Evolutionary conservation across 2,113 vertebrate genomes (phyloP).

Genomic region (Cyanistes caeruleus): DNA sequence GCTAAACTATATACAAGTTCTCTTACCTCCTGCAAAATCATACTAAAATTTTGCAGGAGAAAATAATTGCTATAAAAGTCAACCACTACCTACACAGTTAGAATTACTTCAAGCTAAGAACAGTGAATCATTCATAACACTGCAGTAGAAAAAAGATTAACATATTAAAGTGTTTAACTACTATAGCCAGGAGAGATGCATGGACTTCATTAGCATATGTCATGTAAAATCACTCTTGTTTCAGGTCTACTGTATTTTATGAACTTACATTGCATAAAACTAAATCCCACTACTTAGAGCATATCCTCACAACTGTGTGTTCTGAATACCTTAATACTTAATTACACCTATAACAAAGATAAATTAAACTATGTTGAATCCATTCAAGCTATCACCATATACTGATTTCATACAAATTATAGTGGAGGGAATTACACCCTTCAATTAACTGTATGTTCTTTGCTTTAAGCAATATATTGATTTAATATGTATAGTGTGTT

Average conservation of each 20-base stretch:
- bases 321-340: conserved; percentile 19
- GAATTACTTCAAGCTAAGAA: neutral
- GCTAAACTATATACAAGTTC: neutral
- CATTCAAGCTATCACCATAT: conserved; percentile 2
- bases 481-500: neutral
- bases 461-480: conserved; percentile 42
- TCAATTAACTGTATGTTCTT: conserved; percentile 1
- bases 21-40: neutral
- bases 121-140: neutral
- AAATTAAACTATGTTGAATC: conserved; percentile 3
- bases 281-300: neutral
- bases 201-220: neutral
- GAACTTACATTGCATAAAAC: neutral
- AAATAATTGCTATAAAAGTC: neutral
- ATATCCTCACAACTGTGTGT: neutral
- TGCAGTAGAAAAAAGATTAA: conserved; percentile 14
- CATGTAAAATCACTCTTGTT: neutral
- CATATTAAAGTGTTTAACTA: conserved; percentile 11
- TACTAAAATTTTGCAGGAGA: neutral
- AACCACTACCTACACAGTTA: neutral
- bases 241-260: conserved; percentile 1
- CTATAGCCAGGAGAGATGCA: neutral
- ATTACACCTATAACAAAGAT: neutral
- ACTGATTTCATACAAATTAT: conserved; percentile 26
- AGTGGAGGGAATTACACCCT: neutral